Evolutionary conservation across 2,888 invertebrate genomes (phyloP).

Genomic region (Alsophila aescularia): DNA sequence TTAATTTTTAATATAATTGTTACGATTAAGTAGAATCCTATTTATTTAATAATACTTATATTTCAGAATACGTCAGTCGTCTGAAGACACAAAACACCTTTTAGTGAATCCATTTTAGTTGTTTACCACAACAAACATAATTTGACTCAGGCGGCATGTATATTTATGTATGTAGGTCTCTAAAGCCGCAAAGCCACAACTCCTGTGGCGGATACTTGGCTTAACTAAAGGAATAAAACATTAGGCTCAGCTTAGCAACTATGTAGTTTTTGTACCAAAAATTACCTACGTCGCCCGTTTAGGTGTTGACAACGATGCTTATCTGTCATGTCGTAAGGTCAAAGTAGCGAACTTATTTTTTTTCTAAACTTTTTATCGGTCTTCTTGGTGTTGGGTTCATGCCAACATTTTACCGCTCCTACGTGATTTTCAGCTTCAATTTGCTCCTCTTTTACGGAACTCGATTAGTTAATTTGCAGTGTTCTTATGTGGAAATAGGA

Average conservation of each 20-base stretch:
- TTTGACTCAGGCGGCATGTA: slow-evolving; percentile 7
- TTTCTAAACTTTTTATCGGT: background rate
- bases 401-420: background rate
- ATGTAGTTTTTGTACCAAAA: slow-evolving; percentile 15
- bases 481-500: no score
- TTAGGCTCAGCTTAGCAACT: slow-evolving; percentile 19
- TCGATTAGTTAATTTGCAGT: no score
- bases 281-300: slow-evolving; percentile 11
- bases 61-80: no score
- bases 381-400: background rate
- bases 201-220: slow-evolving; percentile 16
- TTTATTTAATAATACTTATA: no score
- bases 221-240: slow-evolving; percentile 28
- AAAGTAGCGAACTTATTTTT: background rate
- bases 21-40: no score
- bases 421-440: background rate
- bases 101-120: no score
- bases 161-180: slow-evolving; percentile 23
- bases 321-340: background rate
- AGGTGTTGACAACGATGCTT: slow-evolving; percentile 3
- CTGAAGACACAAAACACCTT: no score
- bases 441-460: background rate
- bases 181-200: slow-evolving; percentile 25
- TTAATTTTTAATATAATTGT: no score
- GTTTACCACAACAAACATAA: slow-evolving; percentile 10